Conservation (phyloP, 2,797 vertebrate genomes). For the Moxostoma hubbsi region DNA sequence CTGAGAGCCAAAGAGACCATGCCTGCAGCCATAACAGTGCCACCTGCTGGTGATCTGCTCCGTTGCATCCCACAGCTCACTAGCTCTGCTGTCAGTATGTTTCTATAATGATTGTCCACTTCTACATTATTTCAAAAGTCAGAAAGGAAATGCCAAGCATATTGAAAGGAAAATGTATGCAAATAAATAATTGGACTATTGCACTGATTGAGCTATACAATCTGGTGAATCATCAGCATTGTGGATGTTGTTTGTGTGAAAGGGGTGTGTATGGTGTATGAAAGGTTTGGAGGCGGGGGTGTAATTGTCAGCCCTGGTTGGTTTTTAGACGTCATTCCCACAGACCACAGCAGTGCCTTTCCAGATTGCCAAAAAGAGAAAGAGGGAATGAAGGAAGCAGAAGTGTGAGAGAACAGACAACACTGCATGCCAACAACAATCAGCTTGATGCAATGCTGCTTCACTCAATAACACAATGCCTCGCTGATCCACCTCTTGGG, state of each 20-base stretch:
- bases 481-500: constrained; percentile 69
- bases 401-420: constrained; percentile 49
- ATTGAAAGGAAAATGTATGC: constrained; percentile 6
- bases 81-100: constrained; percentile 4
- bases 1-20: constrained; percentile 34
- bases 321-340: constrained; percentile 8
- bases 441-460: constrained; percentile 56
- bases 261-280: constrained; percentile 15
- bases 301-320: constrained; percentile 26
- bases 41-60: constrained; percentile 46
- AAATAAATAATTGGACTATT: constrained; percentile 11
- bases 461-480: constrained; percentile 61
- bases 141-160: constrained; percentile 42
- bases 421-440: constrained; percentile 53
- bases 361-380: constrained; percentile 28
- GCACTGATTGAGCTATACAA: constrained; percentile 6
- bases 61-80: background rate
- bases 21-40: constrained; percentile 21
- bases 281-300: background rate
- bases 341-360: constrained; percentile 16
- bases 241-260: constrained; percentile 25
- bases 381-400: constrained; percentile 8
- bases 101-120: constrained; percentile 10
- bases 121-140: constrained; percentile 13
- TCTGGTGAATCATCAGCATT: constrained; percentile 6